phyloP scores from a whole-genome alignment of 2,888 invertebrate genomes.

The Oscheius onirici region DNA sequence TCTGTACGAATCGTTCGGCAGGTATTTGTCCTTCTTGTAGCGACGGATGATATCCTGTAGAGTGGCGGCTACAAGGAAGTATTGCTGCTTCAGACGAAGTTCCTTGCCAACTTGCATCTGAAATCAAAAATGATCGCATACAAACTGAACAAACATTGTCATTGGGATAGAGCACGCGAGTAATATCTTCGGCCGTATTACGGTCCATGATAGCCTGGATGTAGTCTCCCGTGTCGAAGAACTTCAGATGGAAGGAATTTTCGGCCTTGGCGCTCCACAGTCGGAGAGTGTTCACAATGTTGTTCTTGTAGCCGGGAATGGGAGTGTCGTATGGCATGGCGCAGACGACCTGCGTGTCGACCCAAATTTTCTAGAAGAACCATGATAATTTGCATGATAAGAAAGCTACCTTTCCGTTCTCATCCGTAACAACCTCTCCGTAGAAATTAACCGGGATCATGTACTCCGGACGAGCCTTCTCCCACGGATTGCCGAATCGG shows the following conservation, averaged over 20 bases:
- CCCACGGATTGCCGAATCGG: slow-evolving; percentile 89
- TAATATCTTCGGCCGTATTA: slow-evolving; percentile 96
- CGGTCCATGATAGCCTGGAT: slow-evolving; percentile 93
- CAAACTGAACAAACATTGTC: slow-evolving; percentile 79
- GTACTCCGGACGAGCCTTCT: slow-evolving; percentile 97
- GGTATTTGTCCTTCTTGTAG: slow-evolving; percentile 93
- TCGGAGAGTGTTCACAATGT: slow-evolving; percentile 94
- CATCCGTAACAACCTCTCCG: slow-evolving; percentile 87
- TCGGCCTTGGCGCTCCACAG: slow-evolving; percentile 66
- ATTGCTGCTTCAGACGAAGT: slow-evolving; percentile 95
- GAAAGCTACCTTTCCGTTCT: slow-evolving; percentile 76
- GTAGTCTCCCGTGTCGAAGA: slow-evolving; percentile 71
- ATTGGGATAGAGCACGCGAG: slow-evolving; percentile 96
- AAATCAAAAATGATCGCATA: slow-evolving; percentile 30
- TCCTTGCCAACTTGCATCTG: slow-evolving; percentile 96
- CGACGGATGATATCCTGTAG: slow-evolving; percentile 92
- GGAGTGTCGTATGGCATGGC: slow-evolving; percentile 99
- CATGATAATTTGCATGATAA: neutral
- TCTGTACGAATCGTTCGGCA: slow-evolving; percentile 84
- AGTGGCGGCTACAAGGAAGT: slow-evolving; percentile 98
- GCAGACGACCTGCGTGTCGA: slow-evolving; percentile 79
- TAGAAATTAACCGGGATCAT: slow-evolving; percentile 94
- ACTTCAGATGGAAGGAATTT: slow-evolving; percentile 71
- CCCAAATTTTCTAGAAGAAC: slow-evolving; percentile 62
- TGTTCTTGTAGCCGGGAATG: slow-evolving; percentile 96